Percentiles rank a stretch among this genome's conserved stretches.
Conservation (phyloP, 2,797 vertebrate genomes). For the Coregonus ussuriensis region DNA sequence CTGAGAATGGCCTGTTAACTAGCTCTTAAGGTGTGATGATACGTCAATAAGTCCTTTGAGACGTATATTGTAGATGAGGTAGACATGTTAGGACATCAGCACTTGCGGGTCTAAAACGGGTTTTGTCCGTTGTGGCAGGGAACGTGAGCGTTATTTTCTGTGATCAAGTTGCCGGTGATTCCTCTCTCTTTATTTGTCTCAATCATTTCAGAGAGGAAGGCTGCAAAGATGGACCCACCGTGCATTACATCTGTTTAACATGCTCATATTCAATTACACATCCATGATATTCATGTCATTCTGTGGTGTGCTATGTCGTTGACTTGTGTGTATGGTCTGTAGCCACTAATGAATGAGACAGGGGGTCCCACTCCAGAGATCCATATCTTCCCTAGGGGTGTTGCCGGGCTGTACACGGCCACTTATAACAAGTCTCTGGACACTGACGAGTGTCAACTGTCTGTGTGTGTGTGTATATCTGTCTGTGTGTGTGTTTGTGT, state of each 20-base stretch:
- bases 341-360: background rate
- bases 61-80: background rate
- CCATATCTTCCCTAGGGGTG: background rate
- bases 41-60: background rate
- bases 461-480: background rate
- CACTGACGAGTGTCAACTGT: background rate
- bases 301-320: background rate
- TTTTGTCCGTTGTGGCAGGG: background rate
- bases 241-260: background rate
- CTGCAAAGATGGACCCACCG: background rate
- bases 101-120: background rate
- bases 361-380: background rate
- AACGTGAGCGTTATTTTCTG: no score
- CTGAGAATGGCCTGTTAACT: slow-evolving; percentile 53
- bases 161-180: background rate
- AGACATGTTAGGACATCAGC: background rate
- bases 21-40: slow-evolving; percentile 14
- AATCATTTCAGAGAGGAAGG: background rate
- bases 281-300: background rate
- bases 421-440: background rate
- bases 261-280: background rate
- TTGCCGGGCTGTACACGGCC: background rate
- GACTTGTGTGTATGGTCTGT: background rate
- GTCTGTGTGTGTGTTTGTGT: background rate
- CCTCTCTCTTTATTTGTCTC: background rate